Percentiles rank a stretch among this genome's conserved stretches.
phyloP scores from a whole-genome alignment of 2,888 invertebrate species.

The Nymphalis urticae region DNA sequence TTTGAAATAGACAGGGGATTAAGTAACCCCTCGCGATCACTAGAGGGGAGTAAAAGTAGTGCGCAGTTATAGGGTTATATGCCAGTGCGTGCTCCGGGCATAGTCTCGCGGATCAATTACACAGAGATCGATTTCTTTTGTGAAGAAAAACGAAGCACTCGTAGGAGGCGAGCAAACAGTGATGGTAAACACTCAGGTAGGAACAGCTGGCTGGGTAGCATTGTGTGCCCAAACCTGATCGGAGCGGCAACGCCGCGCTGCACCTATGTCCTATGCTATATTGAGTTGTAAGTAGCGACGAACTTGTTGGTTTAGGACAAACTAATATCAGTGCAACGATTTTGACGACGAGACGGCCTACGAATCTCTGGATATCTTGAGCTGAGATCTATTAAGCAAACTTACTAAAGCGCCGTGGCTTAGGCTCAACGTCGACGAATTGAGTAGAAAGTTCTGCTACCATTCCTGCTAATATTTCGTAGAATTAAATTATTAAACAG shows the following conservation, averaged over 20 bases:
- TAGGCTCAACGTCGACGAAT: not conserved
- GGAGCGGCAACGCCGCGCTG: constrained; percentile 67
- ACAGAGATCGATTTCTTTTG: constrained; percentile 69
- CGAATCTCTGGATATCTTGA: constrained; percentile 13
- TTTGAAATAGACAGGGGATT: constrained; percentile 81
- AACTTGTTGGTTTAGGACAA: constrained; percentile 39
- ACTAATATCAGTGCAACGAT: constrained; percentile 37
- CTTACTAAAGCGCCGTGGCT: not conserved
- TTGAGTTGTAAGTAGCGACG: constrained; percentile 33
- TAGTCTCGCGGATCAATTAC: constrained; percentile 69
- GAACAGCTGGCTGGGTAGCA: constrained; percentile 61
- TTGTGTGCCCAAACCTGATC: constrained; percentile 35
- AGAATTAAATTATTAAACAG: not conserved
- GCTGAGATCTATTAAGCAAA: constrained; percentile 16
- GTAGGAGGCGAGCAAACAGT: constrained; percentile 37
- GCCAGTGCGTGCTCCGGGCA: constrained; percentile 61
- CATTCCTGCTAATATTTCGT: too few relatives aligned
- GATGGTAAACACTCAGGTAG: constrained; percentile 65
- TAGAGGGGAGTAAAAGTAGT: constrained; percentile 51
- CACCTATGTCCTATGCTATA: constrained; percentile 17
- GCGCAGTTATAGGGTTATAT: constrained; percentile 35
- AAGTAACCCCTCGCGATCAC: constrained; percentile 68
- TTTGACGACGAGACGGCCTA: constrained; percentile 21
- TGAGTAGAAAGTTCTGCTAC: too few relatives aligned
- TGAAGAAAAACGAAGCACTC: constrained; percentile 39